Percentiles rank a stretch among this genome's conserved stretches.
phyloP scores from a whole-genome alignment of 2,888 invertebrate genomes.

The Amphipoea lucens region DNA sequence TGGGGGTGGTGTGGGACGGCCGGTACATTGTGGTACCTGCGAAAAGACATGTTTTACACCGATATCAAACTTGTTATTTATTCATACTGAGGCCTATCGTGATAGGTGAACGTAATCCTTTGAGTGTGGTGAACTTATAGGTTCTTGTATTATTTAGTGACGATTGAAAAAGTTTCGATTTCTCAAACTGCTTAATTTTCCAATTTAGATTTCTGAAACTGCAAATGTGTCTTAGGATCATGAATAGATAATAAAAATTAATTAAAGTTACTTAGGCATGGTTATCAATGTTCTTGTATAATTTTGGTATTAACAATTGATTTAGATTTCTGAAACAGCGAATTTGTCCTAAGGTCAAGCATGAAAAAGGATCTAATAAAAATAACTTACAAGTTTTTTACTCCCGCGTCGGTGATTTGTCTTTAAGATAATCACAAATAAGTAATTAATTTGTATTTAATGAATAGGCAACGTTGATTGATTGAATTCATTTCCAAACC shows the following conservation, averaged over 20 bases:
- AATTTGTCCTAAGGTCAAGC: background rate
- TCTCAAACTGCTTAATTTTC: background rate
- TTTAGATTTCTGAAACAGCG: too few relatives aligned
- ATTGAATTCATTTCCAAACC: conserved; percentile 30
- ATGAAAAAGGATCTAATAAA: background rate
- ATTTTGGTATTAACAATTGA: too few relatives aligned
- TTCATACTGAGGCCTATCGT: conserved; percentile 27
- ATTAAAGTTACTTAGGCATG: too few relatives aligned
- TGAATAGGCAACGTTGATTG: conserved; percentile 37
- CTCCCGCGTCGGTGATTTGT: conserved; percentile 13
- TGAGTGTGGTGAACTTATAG: background rate
- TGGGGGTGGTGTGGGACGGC: conserved; percentile 81
- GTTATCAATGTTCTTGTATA: too few relatives aligned
- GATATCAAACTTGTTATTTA: conserved; percentile 52
- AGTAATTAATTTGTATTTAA: conserved; percentile 39
- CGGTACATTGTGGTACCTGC: conserved; percentile 48
- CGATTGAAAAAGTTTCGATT: background rate
- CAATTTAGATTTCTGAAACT: too few relatives aligned
- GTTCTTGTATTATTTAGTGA: background rate
- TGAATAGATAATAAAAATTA: too few relatives aligned
- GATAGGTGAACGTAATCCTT: conserved; percentile 6
- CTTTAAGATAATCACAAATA: conserved; percentile 28
- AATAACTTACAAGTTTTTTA: conserved; percentile 4
- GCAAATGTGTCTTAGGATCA: too few relatives aligned
- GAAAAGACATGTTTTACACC: conserved; percentile 48